These are phyloP conservation scores for Formicarius rufipectus DNA, from an alignment of 2,113 vertebrate genomes.

Conservation along the genomic window DNA sequence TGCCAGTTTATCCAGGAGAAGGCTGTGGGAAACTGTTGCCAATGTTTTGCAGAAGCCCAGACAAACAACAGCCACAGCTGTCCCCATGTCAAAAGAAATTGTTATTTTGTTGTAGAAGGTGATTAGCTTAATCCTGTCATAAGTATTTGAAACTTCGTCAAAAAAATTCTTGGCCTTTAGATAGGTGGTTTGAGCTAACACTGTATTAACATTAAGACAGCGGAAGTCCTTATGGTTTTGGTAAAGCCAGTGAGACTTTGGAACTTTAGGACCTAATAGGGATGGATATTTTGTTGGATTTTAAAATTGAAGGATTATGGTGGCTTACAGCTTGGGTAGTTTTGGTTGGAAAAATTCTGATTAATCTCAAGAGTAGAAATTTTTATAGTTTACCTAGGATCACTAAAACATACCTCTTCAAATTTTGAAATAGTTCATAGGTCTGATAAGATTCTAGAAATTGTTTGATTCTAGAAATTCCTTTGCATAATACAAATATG, in stretches of 20 bases:
- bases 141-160: background rate
- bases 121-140: background rate
- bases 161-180: background rate
- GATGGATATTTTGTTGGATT: background rate
- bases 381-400: background rate
- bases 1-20: background rate
- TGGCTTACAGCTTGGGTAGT: background rate
- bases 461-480: background rate
- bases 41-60: background rate
- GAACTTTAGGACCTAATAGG: background rate
- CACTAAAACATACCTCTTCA: background rate
- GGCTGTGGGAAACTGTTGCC: background rate
- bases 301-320: background rate
- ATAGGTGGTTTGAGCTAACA: background rate
- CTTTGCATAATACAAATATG: too few relatives aligned
- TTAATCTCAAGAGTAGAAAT: background rate
- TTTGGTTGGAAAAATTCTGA: background rate
- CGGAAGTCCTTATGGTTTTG: background rate
- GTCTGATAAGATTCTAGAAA: background rate
- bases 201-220: background rate
- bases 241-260: background rate
- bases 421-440: background rate
- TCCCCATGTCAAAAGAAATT: background rate
- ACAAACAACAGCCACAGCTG: background rate
- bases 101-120: background rate